Base-by-base conservation (phyloP, 1,140 invertebrate genomes). In the Drosophila ficusphila region DNA sequence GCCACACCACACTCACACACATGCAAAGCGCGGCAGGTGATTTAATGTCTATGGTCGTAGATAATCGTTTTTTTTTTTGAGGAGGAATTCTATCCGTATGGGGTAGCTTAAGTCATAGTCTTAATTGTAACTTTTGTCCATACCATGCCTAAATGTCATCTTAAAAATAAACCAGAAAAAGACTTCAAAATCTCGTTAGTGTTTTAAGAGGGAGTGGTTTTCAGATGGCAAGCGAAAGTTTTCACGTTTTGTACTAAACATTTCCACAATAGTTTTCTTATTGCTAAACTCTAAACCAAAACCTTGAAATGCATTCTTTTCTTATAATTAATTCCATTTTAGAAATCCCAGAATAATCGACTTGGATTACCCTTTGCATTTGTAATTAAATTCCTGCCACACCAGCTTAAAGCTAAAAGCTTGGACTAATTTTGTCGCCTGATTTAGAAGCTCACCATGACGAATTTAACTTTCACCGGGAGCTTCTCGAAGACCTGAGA, bases 131-230 rank as follows among this genome's bases (percentile, higher is more conserved):
- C 31, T 39, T 21, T 69, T 70, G 64, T 71, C 52, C 64, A 71
- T 71, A 60, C 31, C 57, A 57, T 38, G 51, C 71, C 52, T 72
- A 47, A 68, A 68, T 79, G 65, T 83, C 58, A 72, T 72, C 60
- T 41, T 53, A 47, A 46, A 57, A 79, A 85, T 85, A 79, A 79
- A 9, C 54, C 58, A 21, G 25, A 79, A 79, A 82, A 86, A 76
- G 69, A 85, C 79, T 60, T 67, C 0, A 49, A 21, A 8, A 21
- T 41, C 7, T 9, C 2, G 0, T n/a, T 12, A 3, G 2, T 21
- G 1, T 11, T 14, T 21, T 36, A 6, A n/a, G n/a, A n/a, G n/a
- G n/a, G 19, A 42, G 6, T 12, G 16, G 25, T n/a, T n/a, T n/a
- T n/a, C n/a, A n/a, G 4, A 9, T 18, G 14, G 9, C 3, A 42